A percentile compares a stretch with the other conserved stretches of the same genome.
Evolutionary conservation across 2,888 invertebrate genomes (phyloP).

Genomic region (Steinernema hermaphroditum): DNA sequence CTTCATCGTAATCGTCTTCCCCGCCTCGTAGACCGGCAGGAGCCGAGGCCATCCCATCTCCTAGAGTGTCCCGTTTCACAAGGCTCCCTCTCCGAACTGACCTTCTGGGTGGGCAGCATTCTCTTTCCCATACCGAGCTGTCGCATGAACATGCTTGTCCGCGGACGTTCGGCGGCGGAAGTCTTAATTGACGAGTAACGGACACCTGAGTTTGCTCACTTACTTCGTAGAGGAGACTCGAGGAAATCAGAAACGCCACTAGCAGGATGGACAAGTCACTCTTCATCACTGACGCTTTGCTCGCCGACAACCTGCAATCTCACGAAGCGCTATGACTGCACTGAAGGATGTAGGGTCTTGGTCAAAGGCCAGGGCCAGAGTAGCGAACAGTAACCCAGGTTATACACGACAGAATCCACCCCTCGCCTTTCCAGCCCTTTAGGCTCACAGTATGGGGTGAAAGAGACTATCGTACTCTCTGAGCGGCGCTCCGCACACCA

Average conservation of each 20-base stretch:
- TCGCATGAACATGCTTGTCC: background rate
- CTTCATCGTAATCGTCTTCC: slow-evolving; percentile 8
- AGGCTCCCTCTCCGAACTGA: background rate
- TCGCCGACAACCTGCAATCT: background rate
- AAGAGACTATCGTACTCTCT: no score
- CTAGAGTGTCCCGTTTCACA: background rate
- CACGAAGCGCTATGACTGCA: no score
- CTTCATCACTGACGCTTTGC: background rate
- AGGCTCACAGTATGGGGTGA: no score
- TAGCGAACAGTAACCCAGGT: no score
- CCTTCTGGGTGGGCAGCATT: background rate
- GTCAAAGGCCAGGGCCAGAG: no score
- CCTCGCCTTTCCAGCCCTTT: no score
- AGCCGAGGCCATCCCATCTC: background rate
- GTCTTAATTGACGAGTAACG: background rate
- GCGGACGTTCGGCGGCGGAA: background rate
- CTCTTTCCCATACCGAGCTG: slow-evolving; percentile 6
- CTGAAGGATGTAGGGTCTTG: no score
- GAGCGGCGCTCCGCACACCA: no score
- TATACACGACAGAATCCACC: no score
- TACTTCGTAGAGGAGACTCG: background rate
- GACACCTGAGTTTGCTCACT: background rate
- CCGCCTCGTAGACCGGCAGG: slow-evolving; percentile 7
- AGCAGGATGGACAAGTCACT: background rate
- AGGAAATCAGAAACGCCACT: background rate